A percentile compares a stretch with the other conserved stretches of the same genome.
These are phyloP conservation scores for Gymnoscopelus braueri DNA, from an alignment of 2,797 vertebrate species.

Conservation along the genomic window DNA sequence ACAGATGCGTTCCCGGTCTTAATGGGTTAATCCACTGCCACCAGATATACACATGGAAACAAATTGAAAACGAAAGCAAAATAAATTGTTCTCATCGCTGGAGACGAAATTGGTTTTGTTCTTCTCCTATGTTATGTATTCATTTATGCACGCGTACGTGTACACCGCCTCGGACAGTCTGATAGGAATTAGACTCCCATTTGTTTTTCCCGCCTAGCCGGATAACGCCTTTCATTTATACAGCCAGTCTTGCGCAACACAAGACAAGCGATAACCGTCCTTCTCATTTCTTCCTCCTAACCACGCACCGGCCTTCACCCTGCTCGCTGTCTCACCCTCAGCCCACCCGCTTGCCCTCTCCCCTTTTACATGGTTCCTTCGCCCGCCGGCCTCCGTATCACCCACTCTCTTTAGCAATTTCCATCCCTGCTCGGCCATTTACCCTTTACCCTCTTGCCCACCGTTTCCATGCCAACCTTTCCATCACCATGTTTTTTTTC, in stretches of 20 bases:
- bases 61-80: conserved; percentile 8
- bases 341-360: conserved; percentile 10
- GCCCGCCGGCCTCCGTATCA: conserved; percentile 12
- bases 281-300: conserved; percentile 1
- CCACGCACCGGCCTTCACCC: not conserved
- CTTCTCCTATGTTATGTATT: conserved; percentile 1
- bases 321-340: not conserved
- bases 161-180: not conserved
- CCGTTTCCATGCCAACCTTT: conserved; percentile 39
- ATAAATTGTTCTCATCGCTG: no score
- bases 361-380: conserved; percentile 22
- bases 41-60: conserved; percentile 20
- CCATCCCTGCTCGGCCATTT: conserved; percentile 43
- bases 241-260: not conserved
- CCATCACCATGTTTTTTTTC: conserved; percentile 33
- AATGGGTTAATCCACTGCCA: not conserved
- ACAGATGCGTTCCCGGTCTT: no score
- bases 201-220: not conserved
- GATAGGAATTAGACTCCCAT: conserved; percentile 10
- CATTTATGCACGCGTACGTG: conserved; percentile 6
- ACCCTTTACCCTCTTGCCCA: conserved; percentile 46
- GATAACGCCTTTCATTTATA: not conserved
- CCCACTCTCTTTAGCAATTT: conserved; percentile 29
- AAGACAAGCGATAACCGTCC: not conserved
- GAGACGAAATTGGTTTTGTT: conserved; percentile 25